Percentiles rank a stretch among this genome's conserved stretches.
Evolutionary conservation across 2,797 vertebrate genomes (phyloP).

Genomic region (Lacerta viridis): DNA sequence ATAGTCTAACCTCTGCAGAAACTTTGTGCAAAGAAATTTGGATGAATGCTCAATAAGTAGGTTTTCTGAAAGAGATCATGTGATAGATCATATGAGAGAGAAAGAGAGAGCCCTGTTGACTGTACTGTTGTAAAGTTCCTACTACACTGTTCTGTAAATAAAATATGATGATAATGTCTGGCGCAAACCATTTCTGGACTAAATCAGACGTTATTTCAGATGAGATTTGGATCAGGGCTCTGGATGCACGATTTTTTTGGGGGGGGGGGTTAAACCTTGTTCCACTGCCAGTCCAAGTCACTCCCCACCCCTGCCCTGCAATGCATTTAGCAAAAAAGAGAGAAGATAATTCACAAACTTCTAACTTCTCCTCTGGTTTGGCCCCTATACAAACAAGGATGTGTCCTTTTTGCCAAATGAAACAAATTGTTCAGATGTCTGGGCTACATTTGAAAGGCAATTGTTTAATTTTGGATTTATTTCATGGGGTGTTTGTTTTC

Average conservation of each 20-base stretch:
- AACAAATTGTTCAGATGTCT: not conserved
- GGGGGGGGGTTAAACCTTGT: not conserved
- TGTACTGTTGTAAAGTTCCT: not conserved
- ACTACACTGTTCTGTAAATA: not conserved
- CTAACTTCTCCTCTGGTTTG: not conserved
- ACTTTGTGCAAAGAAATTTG: no score
- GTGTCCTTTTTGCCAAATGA: not conserved
- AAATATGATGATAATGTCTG: not conserved
- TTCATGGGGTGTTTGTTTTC: not conserved
- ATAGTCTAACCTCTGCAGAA: no score
- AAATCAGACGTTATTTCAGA: not conserved
- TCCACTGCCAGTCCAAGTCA: not conserved
- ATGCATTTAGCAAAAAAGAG: not conserved
- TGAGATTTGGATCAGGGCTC: not conserved
- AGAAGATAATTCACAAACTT: not conserved
- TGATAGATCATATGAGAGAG: no score
- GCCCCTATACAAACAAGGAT: not conserved
- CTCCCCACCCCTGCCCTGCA: not conserved
- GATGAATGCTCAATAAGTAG: no score
- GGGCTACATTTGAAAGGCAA: not conserved
- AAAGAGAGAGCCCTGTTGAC: no score
- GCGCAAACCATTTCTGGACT: not conserved
- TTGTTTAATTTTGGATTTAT: constrained; percentile 31
- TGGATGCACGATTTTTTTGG: no score
- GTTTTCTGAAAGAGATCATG: not conserved